Conservation (phyloP, 30 jellyfish, hydroid and myxozoan genomes). For the Aurelia coerulea region DNA sequence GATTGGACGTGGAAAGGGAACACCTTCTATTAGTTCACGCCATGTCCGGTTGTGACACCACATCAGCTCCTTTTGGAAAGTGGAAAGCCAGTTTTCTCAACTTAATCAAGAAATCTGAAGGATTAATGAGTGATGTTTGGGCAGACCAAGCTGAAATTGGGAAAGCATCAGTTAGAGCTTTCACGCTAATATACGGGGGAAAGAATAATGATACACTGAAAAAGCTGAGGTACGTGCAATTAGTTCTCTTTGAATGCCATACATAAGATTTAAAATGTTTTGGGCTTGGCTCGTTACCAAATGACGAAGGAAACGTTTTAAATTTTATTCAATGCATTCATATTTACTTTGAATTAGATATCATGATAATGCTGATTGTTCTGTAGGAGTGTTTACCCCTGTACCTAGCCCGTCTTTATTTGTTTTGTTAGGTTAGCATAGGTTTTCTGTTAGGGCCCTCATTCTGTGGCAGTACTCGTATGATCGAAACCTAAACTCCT, state of each 20-base stretch:
- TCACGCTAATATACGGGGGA: constrained; percentile 51
- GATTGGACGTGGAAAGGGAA: constrained; percentile 33
- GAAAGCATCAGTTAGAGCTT: constrained; percentile 46
- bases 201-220: constrained; percentile 25
- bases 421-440: too few relatives aligned
- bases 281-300: background rate
- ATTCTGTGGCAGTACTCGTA: too few relatives aligned
- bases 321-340: constrained; percentile 28
- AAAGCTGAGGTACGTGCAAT: constrained; percentile 26
- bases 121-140: constrained; percentile 55
- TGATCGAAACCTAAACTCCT: too few relatives aligned
- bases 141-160: constrained; percentile 50
- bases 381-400: too few relatives aligned
- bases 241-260: constrained; percentile 21
- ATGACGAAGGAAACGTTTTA: constrained; percentile 10
- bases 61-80: constrained; percentile 61
- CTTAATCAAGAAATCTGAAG: constrained; percentile 33
- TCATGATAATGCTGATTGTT: too few relatives aligned
- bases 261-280: constrained; percentile 24
- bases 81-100: constrained; percentile 33
- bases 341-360: background rate
- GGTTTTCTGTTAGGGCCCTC: too few relatives aligned
- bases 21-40: constrained; percentile 57
- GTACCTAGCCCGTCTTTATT: too few relatives aligned
- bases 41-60: constrained; percentile 67